phyloP scores from a whole-genome alignment of 2,797 vertebrate species.

The Epinephelus malabaricus region DNA sequence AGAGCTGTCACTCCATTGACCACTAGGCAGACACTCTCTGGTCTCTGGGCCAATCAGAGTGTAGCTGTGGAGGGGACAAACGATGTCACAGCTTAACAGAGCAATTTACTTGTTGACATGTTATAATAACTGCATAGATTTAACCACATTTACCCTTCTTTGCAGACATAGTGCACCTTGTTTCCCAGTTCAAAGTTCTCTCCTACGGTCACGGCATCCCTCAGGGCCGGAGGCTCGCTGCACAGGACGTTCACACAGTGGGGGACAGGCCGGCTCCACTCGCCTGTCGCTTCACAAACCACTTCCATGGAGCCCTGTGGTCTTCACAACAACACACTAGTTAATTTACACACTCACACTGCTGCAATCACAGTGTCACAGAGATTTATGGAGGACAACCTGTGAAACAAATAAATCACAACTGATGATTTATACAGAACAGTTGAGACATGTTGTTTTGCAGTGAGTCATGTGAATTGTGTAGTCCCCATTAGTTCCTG shows the following conservation, averaged over 20 bases:
- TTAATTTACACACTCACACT: conserved; percentile 45
- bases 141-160: conserved; percentile 92
- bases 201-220: conserved; percentile 87
- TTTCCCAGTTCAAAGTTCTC: conserved; percentile 91
- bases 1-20: conserved; percentile 90
- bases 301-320: conserved; percentile 91
- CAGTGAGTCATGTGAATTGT: neutral
- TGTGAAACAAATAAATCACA: neutral
- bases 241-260: conserved; percentile 90
- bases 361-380: neutral
- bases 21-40: conserved; percentile 90
- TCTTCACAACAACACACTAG: conserved; percentile 81
- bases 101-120: neutral
- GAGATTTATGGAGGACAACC: neutral
- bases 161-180: conserved; percentile 92
- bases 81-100: too few relatives aligned
- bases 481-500: neutral
- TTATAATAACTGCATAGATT: neutral
- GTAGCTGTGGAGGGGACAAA: conserved; percentile 84
- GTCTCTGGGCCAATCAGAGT: conserved; percentile 91
- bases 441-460: neutral
- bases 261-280: conserved; percentile 91
- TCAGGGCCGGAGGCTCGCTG: conserved; percentile 89
- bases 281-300: conserved; percentile 90
- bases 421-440: neutral